These are phyloP conservation scores for Drosophila kambysellisi DNA, from an alignment of 2,888 invertebrate genomes.

Conservation along the genomic window DNA sequence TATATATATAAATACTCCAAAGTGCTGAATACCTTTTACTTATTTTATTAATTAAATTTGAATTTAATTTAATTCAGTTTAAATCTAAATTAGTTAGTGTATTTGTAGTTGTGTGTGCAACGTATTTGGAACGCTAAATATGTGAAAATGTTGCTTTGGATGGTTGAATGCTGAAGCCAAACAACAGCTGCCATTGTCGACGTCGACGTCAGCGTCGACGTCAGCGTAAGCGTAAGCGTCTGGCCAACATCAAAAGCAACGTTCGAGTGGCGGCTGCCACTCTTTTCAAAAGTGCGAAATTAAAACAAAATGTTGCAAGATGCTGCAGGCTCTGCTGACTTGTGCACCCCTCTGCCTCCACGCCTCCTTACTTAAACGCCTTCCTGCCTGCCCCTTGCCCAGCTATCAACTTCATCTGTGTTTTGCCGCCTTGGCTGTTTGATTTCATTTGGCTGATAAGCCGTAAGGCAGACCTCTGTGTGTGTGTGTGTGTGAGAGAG, in stretches of 20 bases:
- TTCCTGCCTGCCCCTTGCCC: background rate
- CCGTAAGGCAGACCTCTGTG: constrained; percentile 23
- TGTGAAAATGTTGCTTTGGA: constrained; percentile 25
- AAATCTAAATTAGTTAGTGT: background rate
- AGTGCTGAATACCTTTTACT: background rate
- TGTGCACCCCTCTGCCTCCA: constrained; percentile 22
- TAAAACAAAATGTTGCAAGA: constrained; percentile 78
- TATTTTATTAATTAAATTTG: background rate
- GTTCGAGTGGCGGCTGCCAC: constrained; percentile 75
- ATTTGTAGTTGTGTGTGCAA: background rate
- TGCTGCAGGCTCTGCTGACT: constrained; percentile 65
- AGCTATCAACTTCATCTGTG: constrained; percentile 17
- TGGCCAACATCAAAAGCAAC: constrained; percentile 71
- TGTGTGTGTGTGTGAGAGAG: background rate
- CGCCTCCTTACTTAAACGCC: background rate
- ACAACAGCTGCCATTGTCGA: constrained; percentile 56
- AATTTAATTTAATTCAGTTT: background rate
- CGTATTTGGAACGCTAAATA: constrained; percentile 14
- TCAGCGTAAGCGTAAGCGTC: constrained; percentile 22
- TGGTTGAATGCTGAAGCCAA: constrained; percentile 42
- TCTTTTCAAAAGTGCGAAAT: constrained; percentile 76
- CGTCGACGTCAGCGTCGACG: constrained; percentile 7
- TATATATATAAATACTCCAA: too few relatives aligned
- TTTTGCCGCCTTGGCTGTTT: constrained; percentile 53
- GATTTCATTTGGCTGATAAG: constrained; percentile 71